Percentiles rank a stretch among this genome's conserved stretches.
Evolutionary conservation across 2,888 invertebrate species (phyloP).

Genomic region (Malacosoma neustria): DNA sequence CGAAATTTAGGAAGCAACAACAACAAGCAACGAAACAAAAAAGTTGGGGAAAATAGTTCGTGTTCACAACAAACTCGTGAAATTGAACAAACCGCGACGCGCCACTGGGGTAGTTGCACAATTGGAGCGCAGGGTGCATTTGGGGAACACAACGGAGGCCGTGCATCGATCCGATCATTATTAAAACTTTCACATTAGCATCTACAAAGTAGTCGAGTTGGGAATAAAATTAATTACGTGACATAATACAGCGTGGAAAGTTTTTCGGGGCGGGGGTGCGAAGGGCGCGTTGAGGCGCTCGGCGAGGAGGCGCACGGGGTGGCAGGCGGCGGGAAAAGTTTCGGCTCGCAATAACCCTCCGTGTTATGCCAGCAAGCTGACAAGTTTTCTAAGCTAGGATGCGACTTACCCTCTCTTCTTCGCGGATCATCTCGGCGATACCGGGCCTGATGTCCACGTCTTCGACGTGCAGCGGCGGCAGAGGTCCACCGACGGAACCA

Average conservation of each 20-base stretch:
- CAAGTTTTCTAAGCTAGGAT: too few relatives aligned
- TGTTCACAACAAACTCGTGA: background rate
- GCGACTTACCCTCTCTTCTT: slow-evolving; percentile 96
- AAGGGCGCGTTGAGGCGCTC: slow-evolving; percentile 2
- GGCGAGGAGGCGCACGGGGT: slow-evolving; percentile 10
- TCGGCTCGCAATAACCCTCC: slow-evolving; percentile 22
- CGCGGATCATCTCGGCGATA: slow-evolving; percentile 96
- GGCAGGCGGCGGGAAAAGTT: slow-evolving; percentile 43
- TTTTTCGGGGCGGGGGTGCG: slow-evolving; percentile 24
- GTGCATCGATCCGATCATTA: slow-evolving; percentile 10
- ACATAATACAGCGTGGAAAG: slow-evolving; percentile 49
- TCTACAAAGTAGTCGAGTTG: slow-evolving; percentile 30
- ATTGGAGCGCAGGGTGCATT: background rate
- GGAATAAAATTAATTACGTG: slow-evolving; percentile 51
- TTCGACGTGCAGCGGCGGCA: slow-evolving; percentile 74
- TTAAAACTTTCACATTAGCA: slow-evolving; percentile 35
- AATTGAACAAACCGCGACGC: background rate
- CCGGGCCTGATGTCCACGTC: slow-evolving; percentile 95
- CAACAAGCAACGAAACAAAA: background rate
- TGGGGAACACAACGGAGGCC: background rate
- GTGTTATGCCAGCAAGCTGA: too few relatives aligned
- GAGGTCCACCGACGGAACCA: slow-evolving; percentile 23
- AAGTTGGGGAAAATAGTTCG: background rate
- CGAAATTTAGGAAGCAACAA: background rate
- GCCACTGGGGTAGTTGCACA: background rate